Base-by-base conservation (phyloP, 2,113 vertebrate genomes). In the Himantopus leucocephalus region DNA sequence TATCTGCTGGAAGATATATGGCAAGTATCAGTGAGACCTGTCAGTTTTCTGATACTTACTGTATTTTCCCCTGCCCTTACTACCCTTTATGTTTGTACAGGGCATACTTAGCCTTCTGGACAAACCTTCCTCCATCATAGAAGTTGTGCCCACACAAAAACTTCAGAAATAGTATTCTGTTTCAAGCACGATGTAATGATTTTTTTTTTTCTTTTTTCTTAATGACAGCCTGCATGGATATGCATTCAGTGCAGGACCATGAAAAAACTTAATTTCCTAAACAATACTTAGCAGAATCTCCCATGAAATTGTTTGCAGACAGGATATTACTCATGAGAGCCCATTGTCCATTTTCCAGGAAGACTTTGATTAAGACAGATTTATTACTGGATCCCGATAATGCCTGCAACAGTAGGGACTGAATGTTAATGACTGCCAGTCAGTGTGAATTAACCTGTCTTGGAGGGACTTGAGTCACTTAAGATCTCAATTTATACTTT, bases 281-380 rank as follows among this genome's bases (percentile, higher is more conserved):
- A 63, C 5, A 84, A 37, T 74, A 59, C 32, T 48, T 88, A 53
- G 29, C 7, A 82, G 52, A 88, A 34, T 60, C 72, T 82, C 71
- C 48, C 14, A 82, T 60, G 52, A 88, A 96, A 66, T 67, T 91
- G 30, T 67, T 85, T 91, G 62, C 75, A 91, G 45, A 41, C 72
- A 77, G 75, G 71, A 47, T 85, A 86, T 91, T 88, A 87, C 85
- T 97, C 75, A 86, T 90, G 75, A 62, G 72, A 89, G 29, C 18
- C 48, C 37, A 76, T 32, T 87, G 58, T 82, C 90, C 83, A 63
- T 94, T 93, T 98, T 93, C 91, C 70, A 90, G 88, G 75, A 94
- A 68, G 79, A 45, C 30, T 60, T 68, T 86, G 63, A 94, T 92
- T 93, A 68, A 94, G 88, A 78, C 12, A 88, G 72, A 87, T 88